phyloP scores from a whole-genome alignment of 1,140 invertebrate genomes.

The Eupristina koningsbergeri region DNA sequence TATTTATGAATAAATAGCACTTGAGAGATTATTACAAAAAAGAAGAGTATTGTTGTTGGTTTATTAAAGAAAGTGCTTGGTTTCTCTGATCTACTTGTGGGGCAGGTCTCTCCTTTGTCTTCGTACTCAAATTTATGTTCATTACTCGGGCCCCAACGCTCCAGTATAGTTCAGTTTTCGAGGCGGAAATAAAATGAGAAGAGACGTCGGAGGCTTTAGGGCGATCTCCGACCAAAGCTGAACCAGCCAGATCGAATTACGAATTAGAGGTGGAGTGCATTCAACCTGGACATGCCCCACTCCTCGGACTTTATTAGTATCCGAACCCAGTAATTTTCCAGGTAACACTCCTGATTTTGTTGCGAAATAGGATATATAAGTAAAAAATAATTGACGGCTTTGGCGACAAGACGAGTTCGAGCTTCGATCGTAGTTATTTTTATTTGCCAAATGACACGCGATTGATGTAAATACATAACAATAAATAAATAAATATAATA shows the following conservation, averaged over 20 bases:
- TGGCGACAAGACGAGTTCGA: background rate
- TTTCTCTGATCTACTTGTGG: background rate
- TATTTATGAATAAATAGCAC: no score
- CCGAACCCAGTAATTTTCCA: conserved; percentile 59
- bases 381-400: conserved; percentile 48
- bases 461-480: background rate
- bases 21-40: no score
- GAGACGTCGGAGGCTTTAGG: conserved; percentile 2
- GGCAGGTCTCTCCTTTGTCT: background rate
- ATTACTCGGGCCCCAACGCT: background rate
- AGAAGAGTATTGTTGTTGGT: no score
- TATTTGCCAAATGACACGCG: background rate
- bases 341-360: conserved; percentile 53
- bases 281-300: conserved; percentile 17
- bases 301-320: conserved; percentile 58
- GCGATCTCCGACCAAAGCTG: background rate
- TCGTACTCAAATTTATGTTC: background rate
- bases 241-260: conserved; percentile 44
- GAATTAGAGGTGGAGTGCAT: conserved; percentile 42
- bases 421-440: no score
- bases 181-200: conserved; percentile 40
- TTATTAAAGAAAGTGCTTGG: background rate
- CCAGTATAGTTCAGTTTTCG: no score
- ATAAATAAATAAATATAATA: no score
- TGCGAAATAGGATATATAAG: conserved; percentile 30